Evolutionary conservation across 2,113 vertebrate species (phyloP), one percentile per base, ranked within the genome.

Genomic region (Scopus umbretta): DNA sequence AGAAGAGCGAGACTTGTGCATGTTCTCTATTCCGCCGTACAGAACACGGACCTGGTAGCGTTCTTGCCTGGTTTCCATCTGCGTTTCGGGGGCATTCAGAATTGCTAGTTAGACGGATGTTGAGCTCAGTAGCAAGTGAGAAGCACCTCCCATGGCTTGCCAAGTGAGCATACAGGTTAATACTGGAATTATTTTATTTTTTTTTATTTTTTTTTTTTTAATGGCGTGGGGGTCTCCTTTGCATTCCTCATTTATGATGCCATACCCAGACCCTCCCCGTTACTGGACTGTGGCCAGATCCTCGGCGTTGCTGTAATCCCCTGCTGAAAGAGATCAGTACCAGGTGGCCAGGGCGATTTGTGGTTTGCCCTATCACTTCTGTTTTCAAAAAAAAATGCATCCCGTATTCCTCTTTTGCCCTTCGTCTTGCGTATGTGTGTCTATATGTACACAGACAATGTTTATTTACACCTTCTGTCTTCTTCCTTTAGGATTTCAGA

Each of bases 401-500:
- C 91, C 92, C 16, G 1, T 90, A 80, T 96, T 85, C 90, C 83
- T 80, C 26, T 80, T 86, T 94, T 36, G 81, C 86, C 78, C 88
- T 95, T 87, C 92, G 65, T 91, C 92, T 96, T 5, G 84, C 38
- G 17, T 52, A 5, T 7, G 2, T 0, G 5, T 76, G 91, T 83
- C 4, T 81, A 19, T 43, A 43, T 52, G 73, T 90, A 85, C 87
- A 61, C 91, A 56, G 1, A 0, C 70, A 3, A 11, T 36, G 87
- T 95, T 96, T 93, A 70, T 91, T 96, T 91, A 96, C 27, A 53
- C 40, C 68, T 83, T 38, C 74, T 72, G 72, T 87, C 80, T 50
- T 74, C 21, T 79, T 34, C 6, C 94, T 95, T 62, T 96, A 99
- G 99, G 98, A 98, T 98, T 98, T 99, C 99, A 98, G 98, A 99